phyloP scores from a whole-genome alignment of 2,888 invertebrate species.

The Acanthococcus lagerstroemiae region DNA sequence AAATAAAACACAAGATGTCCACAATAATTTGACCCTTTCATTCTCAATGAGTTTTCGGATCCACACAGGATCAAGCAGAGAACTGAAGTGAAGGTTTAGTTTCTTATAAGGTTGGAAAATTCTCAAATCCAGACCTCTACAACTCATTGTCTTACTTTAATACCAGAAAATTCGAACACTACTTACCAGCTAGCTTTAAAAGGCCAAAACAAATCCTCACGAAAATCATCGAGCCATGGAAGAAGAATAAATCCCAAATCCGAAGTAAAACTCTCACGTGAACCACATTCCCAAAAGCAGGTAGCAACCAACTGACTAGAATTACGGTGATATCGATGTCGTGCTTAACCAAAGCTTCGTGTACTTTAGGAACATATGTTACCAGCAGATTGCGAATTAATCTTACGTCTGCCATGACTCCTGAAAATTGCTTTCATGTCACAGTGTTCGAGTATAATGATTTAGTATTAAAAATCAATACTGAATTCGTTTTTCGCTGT shows the following conservation, averaged over 20 bases:
- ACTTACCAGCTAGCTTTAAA: conserved; percentile 63
- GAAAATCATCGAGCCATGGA: conserved; percentile 86
- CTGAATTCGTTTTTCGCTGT: no score
- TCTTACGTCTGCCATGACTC: conserved; percentile 89
- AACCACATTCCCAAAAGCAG: conserved; percentile 90
- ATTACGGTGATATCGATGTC: conserved; percentile 92
- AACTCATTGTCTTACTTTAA: neutral
- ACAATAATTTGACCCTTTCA: no score
- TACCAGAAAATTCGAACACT: no score
- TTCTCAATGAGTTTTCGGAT: no score
- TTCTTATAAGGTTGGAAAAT: no score
- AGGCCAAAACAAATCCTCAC: conserved; percentile 92
- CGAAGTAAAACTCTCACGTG: conserved; percentile 87
- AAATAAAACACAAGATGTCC: no score
- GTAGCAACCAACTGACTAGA: conserved; percentile 94
- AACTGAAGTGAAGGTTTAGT: no score
- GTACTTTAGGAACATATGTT: conserved; percentile 79
- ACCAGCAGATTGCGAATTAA: conserved; percentile 87
- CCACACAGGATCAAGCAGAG: no score
- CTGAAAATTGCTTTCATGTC: no score
- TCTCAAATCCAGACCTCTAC: no score
- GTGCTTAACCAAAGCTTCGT: conserved; percentile 82
- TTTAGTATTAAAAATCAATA: no score
- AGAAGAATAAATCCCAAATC: conserved; percentile 95
- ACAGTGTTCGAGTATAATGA: no score